Conservation (phyloP, 1,140 invertebrate genomes). For the Dolichoris vasculosae region DNA sequence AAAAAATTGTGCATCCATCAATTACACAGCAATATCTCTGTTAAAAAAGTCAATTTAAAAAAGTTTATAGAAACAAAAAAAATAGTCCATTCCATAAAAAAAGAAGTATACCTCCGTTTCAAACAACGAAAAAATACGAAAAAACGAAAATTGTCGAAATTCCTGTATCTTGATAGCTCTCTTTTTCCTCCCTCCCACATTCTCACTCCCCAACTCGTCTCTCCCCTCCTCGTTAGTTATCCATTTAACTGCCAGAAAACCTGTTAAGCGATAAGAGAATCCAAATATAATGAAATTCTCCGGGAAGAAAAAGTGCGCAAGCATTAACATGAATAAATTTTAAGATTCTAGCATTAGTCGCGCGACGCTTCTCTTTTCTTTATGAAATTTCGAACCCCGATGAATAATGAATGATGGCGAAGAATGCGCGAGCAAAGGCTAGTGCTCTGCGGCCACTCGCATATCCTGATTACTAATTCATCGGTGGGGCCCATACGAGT, state of each 20-base stretch:
- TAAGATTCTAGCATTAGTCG: background rate
- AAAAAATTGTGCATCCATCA: background rate
- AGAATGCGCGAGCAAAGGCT: slow-evolving; percentile 35
- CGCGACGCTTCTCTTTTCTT: slow-evolving; percentile 9
- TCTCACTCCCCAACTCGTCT: no score
- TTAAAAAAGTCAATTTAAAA: background rate
- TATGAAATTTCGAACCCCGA: slow-evolving; percentile 45
- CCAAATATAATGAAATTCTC: slow-evolving; percentile 36
- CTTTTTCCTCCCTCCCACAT: background rate
- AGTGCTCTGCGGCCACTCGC: slow-evolving; percentile 38
- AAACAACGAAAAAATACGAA: background rate
- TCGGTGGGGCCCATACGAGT: slow-evolving; percentile 50
- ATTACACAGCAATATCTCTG: background rate
- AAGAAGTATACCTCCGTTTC: background rate
- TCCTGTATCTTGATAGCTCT: background rate
- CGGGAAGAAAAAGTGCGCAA: background rate
- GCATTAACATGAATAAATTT: background rate
- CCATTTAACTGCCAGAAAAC: background rate
- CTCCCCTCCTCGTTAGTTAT: background rate
- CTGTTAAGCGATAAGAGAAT: slow-evolving; percentile 18
- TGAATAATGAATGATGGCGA: slow-evolving; percentile 59
- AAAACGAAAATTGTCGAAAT: slow-evolving; percentile 21
- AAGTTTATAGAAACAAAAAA: background rate
- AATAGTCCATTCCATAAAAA: background rate
- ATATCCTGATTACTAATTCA: slow-evolving; percentile 74